These are phyloP conservation scores for Acromyrmex charruanus DNA, from an alignment of 1,140 invertebrate species.

Conservation along the genomic window DNA sequence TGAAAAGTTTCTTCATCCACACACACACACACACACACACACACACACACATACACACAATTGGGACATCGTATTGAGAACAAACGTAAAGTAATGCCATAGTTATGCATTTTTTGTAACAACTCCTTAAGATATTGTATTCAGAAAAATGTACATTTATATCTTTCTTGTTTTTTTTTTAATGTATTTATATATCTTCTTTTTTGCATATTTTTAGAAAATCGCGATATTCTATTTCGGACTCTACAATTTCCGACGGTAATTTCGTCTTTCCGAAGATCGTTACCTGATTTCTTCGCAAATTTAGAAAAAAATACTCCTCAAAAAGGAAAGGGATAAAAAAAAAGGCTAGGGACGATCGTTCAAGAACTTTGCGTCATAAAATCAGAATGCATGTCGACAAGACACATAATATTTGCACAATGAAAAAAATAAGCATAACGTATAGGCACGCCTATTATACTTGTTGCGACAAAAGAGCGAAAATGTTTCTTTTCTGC, in stretches of 20 bases:
- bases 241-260: background rate
- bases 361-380: background rate
- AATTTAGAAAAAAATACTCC: background rate
- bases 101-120: background rate
- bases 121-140: background rate
- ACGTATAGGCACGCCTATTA: background rate
- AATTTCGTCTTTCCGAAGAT: background rate
- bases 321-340: slow-evolving; percentile 5
- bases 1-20: background rate
- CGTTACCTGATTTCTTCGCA: background rate
- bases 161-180: background rate
- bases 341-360: background rate
- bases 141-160: background rate
- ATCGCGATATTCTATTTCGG: background rate
- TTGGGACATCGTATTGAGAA: background rate
- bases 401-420: slow-evolving; percentile 1
- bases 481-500: background rate
- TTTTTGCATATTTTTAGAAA: background rate
- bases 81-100: background rate
- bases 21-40: no score
- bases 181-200: background rate
- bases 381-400: background rate
- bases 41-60: no score
- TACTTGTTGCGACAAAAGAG: background rate
- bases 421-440: background rate